Base-by-base conservation (phyloP, 2,797 vertebrate species). In the Spea hammondii region DNA sequence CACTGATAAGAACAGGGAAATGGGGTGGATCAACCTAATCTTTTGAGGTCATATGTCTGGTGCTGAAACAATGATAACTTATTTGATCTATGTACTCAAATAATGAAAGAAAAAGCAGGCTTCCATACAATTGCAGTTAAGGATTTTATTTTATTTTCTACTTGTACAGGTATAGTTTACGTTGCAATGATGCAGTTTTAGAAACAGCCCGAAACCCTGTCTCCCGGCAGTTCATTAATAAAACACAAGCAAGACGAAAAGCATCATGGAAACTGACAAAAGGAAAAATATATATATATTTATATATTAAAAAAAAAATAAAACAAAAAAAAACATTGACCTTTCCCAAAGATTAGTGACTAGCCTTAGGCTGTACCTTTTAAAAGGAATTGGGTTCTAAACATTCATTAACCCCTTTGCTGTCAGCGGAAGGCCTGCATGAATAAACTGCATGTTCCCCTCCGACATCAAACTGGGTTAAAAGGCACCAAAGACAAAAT, bases 161-260 rank as follows among this genome's bases (percentile, higher is more conserved):
- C 97, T 97, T 97, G 94, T 97, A 98, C 96, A 98, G 96, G 93
- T 94, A 94, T 93, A 95, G 94, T 94, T 92, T 96, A 97, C 94
- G 98, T 94, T 72, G 91, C 93, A 80, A 92, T 93, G 96, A 96
- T 96, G 94, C 94, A 93, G 90, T 94, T 77, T 92, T 92, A 91
- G 93, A 94, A 86, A 91, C 91, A 94, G 94, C 93, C 90, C 89
- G 32, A 93, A 96, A 95, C 92, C 91, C 94, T 95, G 91, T 92
- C 91, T 94, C 93, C 93, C 94, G 93, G 95, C 92, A 89, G 74
- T 84, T 82, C 89, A 93, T 94, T 91, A 94, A 95, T 93, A 94
- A 59, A 62, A 94, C 92, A 94, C 92, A 94, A 92, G 92, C 91
- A 90, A 91, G 91, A 88, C 77, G 86, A 83, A 86, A 82, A 86